Base-by-base conservation (phyloP, 1,140 invertebrate genomes). In the Drosophila athabasca region DNA sequence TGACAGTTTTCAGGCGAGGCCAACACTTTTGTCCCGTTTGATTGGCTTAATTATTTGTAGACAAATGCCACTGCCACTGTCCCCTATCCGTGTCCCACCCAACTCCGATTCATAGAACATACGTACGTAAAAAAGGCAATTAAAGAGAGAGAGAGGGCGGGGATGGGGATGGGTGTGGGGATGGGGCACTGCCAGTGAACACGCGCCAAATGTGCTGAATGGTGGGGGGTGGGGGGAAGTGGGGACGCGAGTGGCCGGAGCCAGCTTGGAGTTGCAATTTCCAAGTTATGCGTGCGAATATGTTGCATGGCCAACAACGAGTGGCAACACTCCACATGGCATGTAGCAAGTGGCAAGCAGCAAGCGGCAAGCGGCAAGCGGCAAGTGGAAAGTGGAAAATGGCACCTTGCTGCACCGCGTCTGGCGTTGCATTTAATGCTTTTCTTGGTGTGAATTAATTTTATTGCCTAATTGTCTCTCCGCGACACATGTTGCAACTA, bases 401-500 rank as follows among this genome's bases (percentile, higher is more conserved):
- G 39, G 57, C 64, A 70, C 52, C 72, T 76, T 76, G 55, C 57
- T 29, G 51, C 45, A 26, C 55, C 45, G 19, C 29, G 49, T 60
- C 62, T 76, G 64, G 73, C 54, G 64, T 77, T 51, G 7, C 43
- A 43, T 75, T 76, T 74, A 76, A 76, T 76, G 74, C 72, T 62
- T 76, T 76, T 71, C 75, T 77, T 77, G 75, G 75, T 77, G 75
- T 77, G 75, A 77, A 77, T 77, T 77, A 77, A 77, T 77, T 77
- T 77, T 77, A 77, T 77, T 77, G 75, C 75, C 75, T 78, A 77
- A 77, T 77, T 77, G 75, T 78, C 74, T 76, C 62, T 76, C 74
- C 74, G 58, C 65, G 65, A 66, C 64, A 78, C 75, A 77, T 77
- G 75, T 71, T 77, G 75, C 59, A 77, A 78, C 75, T 77, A 77